Evolutionary conservation across 2,113 vertebrate genomes (phyloP).

Genomic region (Catharus fuscescens): DNA sequence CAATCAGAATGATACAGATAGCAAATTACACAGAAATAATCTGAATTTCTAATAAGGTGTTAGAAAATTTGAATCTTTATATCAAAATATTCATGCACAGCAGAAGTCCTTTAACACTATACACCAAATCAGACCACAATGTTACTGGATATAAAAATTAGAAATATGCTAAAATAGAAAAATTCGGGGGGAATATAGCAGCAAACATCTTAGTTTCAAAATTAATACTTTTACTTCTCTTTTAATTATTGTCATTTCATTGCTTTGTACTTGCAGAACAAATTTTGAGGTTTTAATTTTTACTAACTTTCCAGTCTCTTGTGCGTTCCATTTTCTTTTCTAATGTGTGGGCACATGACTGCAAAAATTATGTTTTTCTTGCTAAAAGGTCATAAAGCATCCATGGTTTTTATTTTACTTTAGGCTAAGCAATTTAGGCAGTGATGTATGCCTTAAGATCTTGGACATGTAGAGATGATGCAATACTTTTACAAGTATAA

Average conservation of each 20-base stretch:
- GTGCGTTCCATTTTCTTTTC: neutral
- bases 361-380: neutral
- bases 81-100: neutral
- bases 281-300: neutral
- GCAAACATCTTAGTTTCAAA: neutral
- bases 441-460: neutral
- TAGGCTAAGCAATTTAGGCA: neutral
- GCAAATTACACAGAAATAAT: neutral
- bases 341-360: neutral
- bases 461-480: neutral
- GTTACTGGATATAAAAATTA: constrained; percentile 8
- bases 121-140: neutral
- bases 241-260: neutral
- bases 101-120: neutral
- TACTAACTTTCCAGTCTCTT: neutral
- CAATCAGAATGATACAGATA: neutral
- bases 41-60: constrained; percentile 16
- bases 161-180: neutral
- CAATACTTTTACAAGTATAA: neutral
- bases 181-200: neutral
- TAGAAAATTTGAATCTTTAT: neutral
- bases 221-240: neutral
- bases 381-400: neutral
- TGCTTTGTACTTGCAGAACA: neutral
- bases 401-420: neutral